Conservation (phyloP, 2,797 vertebrate genomes). For the Notoglanidium macrostoma region DNA sequence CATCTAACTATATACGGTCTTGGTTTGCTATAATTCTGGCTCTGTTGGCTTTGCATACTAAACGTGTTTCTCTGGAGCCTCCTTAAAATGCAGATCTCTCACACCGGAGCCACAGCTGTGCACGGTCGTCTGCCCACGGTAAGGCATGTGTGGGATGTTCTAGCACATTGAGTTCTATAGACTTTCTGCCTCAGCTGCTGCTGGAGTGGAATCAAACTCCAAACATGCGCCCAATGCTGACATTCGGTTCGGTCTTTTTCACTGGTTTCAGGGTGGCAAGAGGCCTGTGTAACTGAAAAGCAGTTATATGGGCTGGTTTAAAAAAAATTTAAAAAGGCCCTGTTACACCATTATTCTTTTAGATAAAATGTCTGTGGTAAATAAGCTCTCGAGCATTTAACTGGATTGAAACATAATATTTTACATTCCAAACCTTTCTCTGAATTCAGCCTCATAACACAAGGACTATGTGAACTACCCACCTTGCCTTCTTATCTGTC, state of each 20-base stretch:
- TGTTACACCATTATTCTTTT: conserved; percentile 42
- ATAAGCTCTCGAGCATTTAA: conserved; percentile 41
- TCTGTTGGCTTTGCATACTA: conserved; percentile 35
- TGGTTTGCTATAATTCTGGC: conserved; percentile 1
- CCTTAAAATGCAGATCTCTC: conserved; percentile 51
- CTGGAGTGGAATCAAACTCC: conserved; percentile 54
- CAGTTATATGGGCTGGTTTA: conserved; percentile 40
- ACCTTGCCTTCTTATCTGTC: conserved; percentile 46
- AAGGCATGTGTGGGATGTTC: conserved; percentile 61
- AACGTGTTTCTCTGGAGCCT: conserved; percentile 46
- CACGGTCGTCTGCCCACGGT: conserved; percentile 60
- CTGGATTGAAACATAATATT: conserved; percentile 62
- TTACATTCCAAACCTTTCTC: conserved; percentile 57
- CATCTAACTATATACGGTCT: neutral
- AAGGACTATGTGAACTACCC: conserved; percentile 30
- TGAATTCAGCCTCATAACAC: conserved; percentile 42
- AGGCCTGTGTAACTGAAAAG: conserved; percentile 33
- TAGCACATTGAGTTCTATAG: conserved; percentile 60
- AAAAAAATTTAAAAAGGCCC: conserved; percentile 25
- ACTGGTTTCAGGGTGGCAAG: conserved; percentile 29
- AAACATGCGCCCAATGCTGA: conserved; percentile 48
- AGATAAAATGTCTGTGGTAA: conserved; percentile 39
- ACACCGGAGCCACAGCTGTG: conserved; percentile 60
- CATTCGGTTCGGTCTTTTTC: conserved; percentile 47
- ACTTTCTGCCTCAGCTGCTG: conserved; percentile 66